phyloP scores from a whole-genome alignment of 2,797 vertebrate genomes.

The Trematomus bernacchii region DNA sequence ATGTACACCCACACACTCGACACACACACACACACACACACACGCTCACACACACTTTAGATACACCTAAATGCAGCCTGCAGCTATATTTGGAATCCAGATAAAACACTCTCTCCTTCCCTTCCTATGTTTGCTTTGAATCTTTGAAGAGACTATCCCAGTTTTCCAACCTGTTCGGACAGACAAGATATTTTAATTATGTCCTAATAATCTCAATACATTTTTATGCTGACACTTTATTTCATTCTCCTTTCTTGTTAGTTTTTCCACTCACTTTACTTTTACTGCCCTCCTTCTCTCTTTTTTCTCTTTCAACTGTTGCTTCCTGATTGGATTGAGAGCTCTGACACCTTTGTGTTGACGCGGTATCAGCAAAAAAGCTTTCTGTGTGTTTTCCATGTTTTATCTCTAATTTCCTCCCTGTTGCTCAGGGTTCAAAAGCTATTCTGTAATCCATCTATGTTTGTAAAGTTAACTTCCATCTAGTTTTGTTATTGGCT shows the following conservation, averaged over 20 bases:
- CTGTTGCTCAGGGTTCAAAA: background rate
- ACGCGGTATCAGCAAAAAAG: background rate
- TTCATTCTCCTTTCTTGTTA: background rate
- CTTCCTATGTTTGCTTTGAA: constrained; percentile 50
- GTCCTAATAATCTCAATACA: background rate
- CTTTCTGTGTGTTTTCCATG: background rate
- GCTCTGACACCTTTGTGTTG: background rate
- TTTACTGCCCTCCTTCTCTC: background rate
- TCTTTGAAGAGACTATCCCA: constrained; percentile 45
- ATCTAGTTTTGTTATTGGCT: no score
- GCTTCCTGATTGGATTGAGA: background rate
- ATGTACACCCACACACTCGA: no score
- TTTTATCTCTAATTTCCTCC: background rate
- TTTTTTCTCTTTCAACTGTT: constrained; percentile 3
- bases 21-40: background rate
- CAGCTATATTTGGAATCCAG: constrained; percentile 59
- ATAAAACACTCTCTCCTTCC: constrained; percentile 35
- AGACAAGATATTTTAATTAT: constrained; percentile 39
- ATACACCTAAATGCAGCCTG: constrained; percentile 50
- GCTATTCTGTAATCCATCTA: background rate
- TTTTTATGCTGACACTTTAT: background rate
- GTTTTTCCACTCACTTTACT: background rate
- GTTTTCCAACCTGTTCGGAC: constrained; percentile 35
- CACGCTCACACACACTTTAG: background rate
- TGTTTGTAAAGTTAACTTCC: background rate